Percentiles rank a stretch among this genome's conserved stretches.
phyloP scores from a whole-genome alignment of 2,888 invertebrate genomes.

The Tachina fera region DNA sequence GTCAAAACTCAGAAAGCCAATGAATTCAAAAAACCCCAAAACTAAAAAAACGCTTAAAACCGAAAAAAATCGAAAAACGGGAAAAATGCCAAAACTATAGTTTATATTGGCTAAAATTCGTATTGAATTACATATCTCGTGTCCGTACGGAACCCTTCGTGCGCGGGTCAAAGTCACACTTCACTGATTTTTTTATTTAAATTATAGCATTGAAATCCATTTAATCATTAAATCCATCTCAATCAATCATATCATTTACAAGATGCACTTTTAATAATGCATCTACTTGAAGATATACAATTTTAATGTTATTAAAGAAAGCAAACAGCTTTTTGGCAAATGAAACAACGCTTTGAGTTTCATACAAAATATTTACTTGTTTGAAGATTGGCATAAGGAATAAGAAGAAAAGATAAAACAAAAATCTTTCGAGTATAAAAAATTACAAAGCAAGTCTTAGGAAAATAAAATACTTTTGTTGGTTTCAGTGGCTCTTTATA shows the following conservation, averaged over 20 bases:
- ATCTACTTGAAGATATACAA: slow-evolving; percentile 29
- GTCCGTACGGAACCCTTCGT: too few relatives aligned
- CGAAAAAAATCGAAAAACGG: too few relatives aligned
- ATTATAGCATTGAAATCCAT: neutral
- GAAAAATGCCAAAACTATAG: too few relatives aligned
- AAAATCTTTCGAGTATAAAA: neutral
- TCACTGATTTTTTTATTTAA: too few relatives aligned
- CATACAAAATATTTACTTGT: neutral
- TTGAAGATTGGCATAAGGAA: neutral
- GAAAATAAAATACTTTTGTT: slow-evolving; percentile 8
- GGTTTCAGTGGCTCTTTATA: neutral
- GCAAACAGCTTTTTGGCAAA: slow-evolving; percentile 38
- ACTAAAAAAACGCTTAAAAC: too few relatives aligned
- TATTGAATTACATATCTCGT: too few relatives aligned
- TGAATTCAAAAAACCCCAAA: too few relatives aligned
- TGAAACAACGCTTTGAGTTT: neutral
- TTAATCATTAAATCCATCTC: neutral
- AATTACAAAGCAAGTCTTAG: slow-evolving; percentile 6
- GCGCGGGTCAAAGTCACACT: too few relatives aligned
- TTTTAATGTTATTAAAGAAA: slow-evolving; percentile 32
- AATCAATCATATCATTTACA: slow-evolving; percentile 13
- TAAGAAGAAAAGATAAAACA: neutral
- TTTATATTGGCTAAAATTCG: too few relatives aligned
- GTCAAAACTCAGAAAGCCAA: too few relatives aligned
- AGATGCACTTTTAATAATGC: slow-evolving; percentile 37